Base-by-base conservation (phyloP, 2,797 vertebrate genomes). In the Avahi laniger region DNA sequence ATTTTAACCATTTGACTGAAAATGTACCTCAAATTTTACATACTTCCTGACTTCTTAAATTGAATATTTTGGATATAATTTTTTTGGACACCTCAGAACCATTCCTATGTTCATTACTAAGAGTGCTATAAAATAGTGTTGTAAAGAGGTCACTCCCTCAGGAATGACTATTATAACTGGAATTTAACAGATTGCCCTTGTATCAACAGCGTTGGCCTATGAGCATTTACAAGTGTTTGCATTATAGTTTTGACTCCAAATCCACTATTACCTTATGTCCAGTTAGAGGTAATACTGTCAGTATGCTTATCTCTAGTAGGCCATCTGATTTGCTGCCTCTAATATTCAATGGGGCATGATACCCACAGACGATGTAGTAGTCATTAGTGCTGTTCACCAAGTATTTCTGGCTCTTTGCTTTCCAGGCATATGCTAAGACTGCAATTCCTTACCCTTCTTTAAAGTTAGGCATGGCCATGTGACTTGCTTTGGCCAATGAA, bases 11-110 rank as follows among this genome's bases (percentile, higher is more conserved):
- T 26, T 73, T 12, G 30, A 76, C n/a, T 89, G 35, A 72, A 92
- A 94, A 93, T 48, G 14, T 28, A 80, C 28, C 61, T 86, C 70
- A 81, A 94, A 67, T 84, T 72, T 83, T 86, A 91, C 13, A 93
- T 5, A 59, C 61, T 76, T 80, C 59, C 35, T 72, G 13, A 89
- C 38, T 92, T 92, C 61, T 89, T 82, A 93, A 92, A 63, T 9
- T 61, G 52, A 89, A 24, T 63, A 69, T 22, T 57, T 43, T 91
- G 33, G 75, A 59, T 48, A 59, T 26, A 89, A 91, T 17, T 92
- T 7, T 72, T 83, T 7, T 38, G 12, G 72, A 92, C 10, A 20
- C 20, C n/a, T 79, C 91, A 89, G 38, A 46, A 48, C 63, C 59
- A 81, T 50, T 72, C 30, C 33, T 52, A 43, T 73, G 63, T 57